phyloP scores from a whole-genome alignment of 2,113 vertebrate species.

The Cyprichromis sp. region DNA sequence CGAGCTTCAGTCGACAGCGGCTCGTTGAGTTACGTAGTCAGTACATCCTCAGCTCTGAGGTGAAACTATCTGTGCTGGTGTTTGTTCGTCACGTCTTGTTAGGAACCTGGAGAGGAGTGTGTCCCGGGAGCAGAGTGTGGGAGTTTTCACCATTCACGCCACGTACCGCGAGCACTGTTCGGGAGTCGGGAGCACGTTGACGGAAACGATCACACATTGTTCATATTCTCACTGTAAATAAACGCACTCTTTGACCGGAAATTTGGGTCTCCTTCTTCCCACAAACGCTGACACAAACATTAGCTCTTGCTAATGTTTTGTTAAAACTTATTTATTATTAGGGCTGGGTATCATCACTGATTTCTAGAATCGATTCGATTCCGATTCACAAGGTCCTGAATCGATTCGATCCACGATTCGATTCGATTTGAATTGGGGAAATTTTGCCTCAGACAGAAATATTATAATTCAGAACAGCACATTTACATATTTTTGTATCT shows the following conservation, averaged over 20 bases:
- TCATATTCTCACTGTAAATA: neutral
- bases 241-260: neutral
- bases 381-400: too few species aligned
- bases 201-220: neutral
- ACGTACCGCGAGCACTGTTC: neutral
- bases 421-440: rapidly evolving
- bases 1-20: too few species aligned
- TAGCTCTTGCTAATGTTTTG: neutral
- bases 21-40: neutral
- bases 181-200: neutral
- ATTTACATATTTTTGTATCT: neutral
- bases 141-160: too few species aligned
- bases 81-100: neutral
- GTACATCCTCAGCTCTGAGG: neutral
- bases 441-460: neutral
- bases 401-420: too few species aligned
- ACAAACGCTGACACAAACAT: neutral
- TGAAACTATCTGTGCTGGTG: neutral
- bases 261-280: neutral
- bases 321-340: neutral
- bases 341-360: neutral
- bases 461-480: neutral
- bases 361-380: neutral
- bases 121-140: too few species aligned
- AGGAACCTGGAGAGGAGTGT: neutral